A percentile compares a stretch with the other conserved stretches of the same genome.
phyloP scores from a whole-genome alignment of 2,797 vertebrate species.

The Mus spretus region DNA sequence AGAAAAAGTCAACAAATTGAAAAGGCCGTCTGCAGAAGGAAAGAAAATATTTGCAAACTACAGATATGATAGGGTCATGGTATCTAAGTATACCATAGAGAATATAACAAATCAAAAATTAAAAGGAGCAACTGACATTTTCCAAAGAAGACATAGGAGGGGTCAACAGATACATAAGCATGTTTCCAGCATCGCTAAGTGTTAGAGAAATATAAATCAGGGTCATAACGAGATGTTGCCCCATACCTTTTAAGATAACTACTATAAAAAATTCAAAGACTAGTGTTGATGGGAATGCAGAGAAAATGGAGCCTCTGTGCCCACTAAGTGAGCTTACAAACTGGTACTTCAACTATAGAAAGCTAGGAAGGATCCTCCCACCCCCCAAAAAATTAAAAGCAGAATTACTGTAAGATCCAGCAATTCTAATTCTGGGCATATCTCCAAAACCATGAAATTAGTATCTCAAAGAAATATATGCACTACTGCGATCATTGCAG shows the following conservation, averaged over 20 bases:
- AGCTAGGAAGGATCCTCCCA: neutral
- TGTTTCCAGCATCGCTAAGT: neutral
- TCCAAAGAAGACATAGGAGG: neutral
- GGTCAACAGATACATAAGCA: neutral
- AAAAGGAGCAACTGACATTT: conserved; percentile 5
- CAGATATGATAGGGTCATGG: neutral
- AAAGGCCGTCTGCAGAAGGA: neutral
- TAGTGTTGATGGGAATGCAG: neutral
- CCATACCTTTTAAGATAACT: neutral
- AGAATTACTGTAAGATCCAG: neutral
- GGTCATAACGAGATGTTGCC: neutral
- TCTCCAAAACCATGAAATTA: neutral
- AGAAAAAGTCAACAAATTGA: neutral
- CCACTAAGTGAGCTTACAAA: neutral
- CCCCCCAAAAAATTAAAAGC: neutral
- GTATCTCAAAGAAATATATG: neutral
- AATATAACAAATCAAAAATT: neutral
- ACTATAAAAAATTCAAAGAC: neutral
- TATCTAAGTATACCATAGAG: neutral
- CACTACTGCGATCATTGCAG: neutral
- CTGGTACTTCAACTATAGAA: neutral
- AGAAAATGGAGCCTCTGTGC: neutral
- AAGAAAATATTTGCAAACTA: neutral
- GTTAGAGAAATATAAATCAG: neutral
- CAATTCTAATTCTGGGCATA: neutral